Percentiles rank a stretch among this genome's conserved stretches.
Conservation (phyloP, 2,113 vertebrate genomes). For the Perognathus longimembris region DNA sequence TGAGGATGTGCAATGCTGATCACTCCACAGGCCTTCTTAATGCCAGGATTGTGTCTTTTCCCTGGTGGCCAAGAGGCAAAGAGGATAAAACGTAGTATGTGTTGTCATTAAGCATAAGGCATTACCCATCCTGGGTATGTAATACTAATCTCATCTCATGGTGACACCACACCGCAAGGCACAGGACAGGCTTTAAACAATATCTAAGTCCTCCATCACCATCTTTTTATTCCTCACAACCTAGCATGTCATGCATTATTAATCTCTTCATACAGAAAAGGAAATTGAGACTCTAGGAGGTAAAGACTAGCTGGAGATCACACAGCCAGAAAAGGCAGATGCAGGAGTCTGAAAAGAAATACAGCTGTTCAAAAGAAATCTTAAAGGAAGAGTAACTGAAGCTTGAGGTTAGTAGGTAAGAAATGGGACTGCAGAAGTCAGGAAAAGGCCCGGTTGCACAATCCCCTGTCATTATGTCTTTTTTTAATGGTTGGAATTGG, state of each 20-base stretch:
- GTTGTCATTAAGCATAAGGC: not conserved
- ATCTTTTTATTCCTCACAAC: not conserved
- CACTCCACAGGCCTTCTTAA: not conserved
- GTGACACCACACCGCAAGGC: not conserved
- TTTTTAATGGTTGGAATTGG: not conserved
- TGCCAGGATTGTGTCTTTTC: not conserved
- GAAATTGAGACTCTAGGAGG: not conserved
- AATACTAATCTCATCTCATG: not conserved
- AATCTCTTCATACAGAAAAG: not conserved
- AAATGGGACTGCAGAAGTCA: not conserved
- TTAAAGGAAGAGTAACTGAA: not conserved
- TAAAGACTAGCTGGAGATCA: not conserved
- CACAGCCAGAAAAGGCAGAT: not conserved
- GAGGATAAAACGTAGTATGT: not conserved
- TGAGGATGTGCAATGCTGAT: fast-evolving
- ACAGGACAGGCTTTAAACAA: not conserved
- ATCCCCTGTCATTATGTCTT: not conserved
- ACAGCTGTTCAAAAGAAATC: not conserved
- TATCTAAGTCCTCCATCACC: not conserved
- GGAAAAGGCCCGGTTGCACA: not conserved
- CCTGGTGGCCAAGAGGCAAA: not conserved
- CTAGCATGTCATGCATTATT: not conserved
- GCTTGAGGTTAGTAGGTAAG: not conserved
- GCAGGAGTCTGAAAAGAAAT: not conserved
- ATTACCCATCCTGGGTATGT: fast-evolving